phyloP scores from a whole-genome alignment of 37 sponge, comb jelly and placozoan genomes.

The Dysidea cf. avara region DNA sequence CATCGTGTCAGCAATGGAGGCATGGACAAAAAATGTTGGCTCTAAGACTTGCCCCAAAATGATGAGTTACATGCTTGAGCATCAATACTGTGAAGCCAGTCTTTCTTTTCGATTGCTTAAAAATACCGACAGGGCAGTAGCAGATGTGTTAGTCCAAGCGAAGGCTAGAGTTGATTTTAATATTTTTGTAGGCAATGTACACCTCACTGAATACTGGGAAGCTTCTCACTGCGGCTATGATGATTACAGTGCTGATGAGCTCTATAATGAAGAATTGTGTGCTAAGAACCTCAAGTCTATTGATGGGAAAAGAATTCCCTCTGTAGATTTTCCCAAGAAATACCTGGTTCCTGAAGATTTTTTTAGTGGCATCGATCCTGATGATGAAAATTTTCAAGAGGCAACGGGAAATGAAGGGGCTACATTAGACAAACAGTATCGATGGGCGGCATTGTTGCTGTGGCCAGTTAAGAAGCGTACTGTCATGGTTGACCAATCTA shows the following conservation, averaged over 20 bases:
- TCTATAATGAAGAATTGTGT: too few species aligned
- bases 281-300: too few species aligned
- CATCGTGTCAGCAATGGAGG: neutral
- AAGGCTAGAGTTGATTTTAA: conserved; percentile 2
- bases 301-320: too few species aligned
- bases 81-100: conserved; percentile 33
- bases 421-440: conserved; percentile 8
- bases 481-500: too few species aligned
- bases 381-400: neutral
- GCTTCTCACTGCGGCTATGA: too few species aligned
- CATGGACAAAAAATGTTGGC: conserved; percentile 1
- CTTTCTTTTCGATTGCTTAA: conserved; percentile 24
- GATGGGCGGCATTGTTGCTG: conserved; percentile 15
- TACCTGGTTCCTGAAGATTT: neutral
- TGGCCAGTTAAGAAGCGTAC: too few species aligned
- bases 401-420: conserved; percentile 29
- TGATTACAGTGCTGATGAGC: too few species aligned
- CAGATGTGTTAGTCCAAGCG: conserved; percentile 7
- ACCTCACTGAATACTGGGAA: neutral
- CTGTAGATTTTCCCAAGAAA: neutral
- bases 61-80: conserved; percentile 19
- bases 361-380: neutral
- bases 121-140: conserved; percentile 34
- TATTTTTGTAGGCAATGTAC: conserved; percentile 14
- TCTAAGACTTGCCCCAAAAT: neutral